phyloP scores from a whole-genome alignment of 2,797 vertebrate species.

The Lagodon rhomboides region DNA sequence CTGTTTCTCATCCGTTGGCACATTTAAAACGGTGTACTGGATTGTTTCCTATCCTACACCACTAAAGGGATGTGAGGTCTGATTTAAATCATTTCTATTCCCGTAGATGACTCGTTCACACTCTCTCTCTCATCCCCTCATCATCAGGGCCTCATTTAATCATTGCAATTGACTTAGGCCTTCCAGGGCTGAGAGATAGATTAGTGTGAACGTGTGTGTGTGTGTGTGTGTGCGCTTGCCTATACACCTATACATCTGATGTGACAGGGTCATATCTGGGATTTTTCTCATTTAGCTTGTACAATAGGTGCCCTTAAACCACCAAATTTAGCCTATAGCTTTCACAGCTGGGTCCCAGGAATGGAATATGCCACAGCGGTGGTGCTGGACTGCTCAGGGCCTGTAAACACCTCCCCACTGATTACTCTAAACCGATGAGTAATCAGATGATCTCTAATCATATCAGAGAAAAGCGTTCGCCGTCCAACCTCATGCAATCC shows the following conservation, averaged over 20 bases:
- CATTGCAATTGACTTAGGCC: slow-evolving; percentile 61
- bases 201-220: slow-evolving; percentile 31
- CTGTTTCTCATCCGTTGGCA: slow-evolving; percentile 26
- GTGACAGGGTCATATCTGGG: slow-evolving; percentile 20
- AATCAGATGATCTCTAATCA: slow-evolving; percentile 65
- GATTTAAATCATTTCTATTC: slow-evolving; percentile 59
- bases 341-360: slow-evolving; percentile 29
- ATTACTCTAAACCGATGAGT: slow-evolving; percentile 52
- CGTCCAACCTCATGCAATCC: slow-evolving; percentile 30
- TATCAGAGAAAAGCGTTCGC: slow-evolving; percentile 39
- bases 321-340: slow-evolving; percentile 9
- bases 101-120: slow-evolving; percentile 30
- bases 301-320: slow-evolving; percentile 27
- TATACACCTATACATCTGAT: slow-evolving; percentile 25
- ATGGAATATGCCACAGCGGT: not conserved
- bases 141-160: slow-evolving; percentile 67
- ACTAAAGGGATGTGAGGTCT: slow-evolving; percentile 42
- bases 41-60: slow-evolving; percentile 48
- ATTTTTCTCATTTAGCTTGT: slow-evolving; percentile 20
- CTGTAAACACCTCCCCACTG: slow-evolving; percentile 34
- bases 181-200: slow-evolving; percentile 47
- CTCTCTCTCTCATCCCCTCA: slow-evolving; percentile 51
- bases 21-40: slow-evolving; percentile 35
- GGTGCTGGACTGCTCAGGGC: not conserved
- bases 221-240: not conserved